Conservation (phyloP, 2,888 invertebrate species). For the Pollenia griseotomentosa region DNA sequence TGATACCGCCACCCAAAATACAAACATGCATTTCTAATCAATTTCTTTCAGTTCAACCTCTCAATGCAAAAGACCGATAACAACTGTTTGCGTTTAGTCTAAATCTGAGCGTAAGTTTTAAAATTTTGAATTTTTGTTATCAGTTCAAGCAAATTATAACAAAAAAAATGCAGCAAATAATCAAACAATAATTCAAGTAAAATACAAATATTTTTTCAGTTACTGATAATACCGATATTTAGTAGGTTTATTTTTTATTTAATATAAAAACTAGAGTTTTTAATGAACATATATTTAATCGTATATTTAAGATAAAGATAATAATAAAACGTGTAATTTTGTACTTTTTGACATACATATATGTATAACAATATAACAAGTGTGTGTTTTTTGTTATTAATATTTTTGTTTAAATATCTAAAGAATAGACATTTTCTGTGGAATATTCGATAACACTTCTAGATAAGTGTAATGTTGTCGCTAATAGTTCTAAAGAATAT, state of each 20-base stretch:
- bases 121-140: constrained; percentile 21
- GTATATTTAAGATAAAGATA: neutral
- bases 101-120: neutral
- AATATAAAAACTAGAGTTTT: neutral
- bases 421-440: too few species aligned
- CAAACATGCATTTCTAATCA: constrained; percentile 70
- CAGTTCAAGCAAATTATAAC: constrained; percentile 18
- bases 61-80: neutral
- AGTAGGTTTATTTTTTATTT: neutral
- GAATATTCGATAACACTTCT: too few species aligned
- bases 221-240: neutral
- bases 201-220: constrained; percentile 12
- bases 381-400: too few species aligned
- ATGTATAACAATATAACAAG: neutral
- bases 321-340: neutral
- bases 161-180: constrained; percentile 13
- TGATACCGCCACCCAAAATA: constrained; percentile 91
- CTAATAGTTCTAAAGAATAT: too few species aligned
- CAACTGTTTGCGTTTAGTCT: constrained; percentile 33
- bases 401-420: too few species aligned
- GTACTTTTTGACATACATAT: too few species aligned
- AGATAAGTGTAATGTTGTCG: too few species aligned
- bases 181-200: neutral
- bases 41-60: neutral
- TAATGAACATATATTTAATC: neutral